phyloP scores from a whole-genome alignment of 1,140 invertebrate species.

The Coptotermes formosanus region DNA sequence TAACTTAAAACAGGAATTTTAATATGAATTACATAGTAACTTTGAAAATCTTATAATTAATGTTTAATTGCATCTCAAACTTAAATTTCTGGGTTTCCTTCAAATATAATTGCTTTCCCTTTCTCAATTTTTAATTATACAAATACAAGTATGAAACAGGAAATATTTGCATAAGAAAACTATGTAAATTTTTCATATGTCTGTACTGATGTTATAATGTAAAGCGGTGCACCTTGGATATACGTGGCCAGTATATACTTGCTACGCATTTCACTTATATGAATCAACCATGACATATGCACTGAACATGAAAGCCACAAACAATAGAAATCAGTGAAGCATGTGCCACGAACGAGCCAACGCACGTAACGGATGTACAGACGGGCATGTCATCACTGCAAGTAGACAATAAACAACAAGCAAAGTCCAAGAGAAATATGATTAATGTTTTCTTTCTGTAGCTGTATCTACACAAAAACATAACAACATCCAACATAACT shows the following conservation, averaged over 20 bases:
- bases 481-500: not conserved
- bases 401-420: not conserved
- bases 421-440: not conserved
- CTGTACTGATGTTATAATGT: too few relatives aligned
- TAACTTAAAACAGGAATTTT: not conserved
- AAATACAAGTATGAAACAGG: too few relatives aligned
- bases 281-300: not conserved
- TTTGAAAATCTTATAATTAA: too few relatives aligned
- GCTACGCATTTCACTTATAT: not conserved
- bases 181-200: too few relatives aligned
- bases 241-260: not conserved
- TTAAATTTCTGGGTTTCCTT: too few relatives aligned
- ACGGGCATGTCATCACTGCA: not conserved
- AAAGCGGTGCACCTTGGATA: not conserved
- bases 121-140: too few relatives aligned
- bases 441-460: not conserved
- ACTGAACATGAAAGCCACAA: slow-evolving; percentile 4
- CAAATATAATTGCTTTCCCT: too few relatives aligned
- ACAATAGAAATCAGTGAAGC: not conserved
- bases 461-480: not conserved
- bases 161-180: too few relatives aligned
- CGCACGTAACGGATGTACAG: not conserved
- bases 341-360: slow-evolving; percentile 17
- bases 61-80: too few relatives aligned
- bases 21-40: not conserved